Evolutionary conservation across 1,140 invertebrate genomes (phyloP), one percentile per base, ranked within the genome.

Genomic region (Homalodisca vitripennis): DNA sequence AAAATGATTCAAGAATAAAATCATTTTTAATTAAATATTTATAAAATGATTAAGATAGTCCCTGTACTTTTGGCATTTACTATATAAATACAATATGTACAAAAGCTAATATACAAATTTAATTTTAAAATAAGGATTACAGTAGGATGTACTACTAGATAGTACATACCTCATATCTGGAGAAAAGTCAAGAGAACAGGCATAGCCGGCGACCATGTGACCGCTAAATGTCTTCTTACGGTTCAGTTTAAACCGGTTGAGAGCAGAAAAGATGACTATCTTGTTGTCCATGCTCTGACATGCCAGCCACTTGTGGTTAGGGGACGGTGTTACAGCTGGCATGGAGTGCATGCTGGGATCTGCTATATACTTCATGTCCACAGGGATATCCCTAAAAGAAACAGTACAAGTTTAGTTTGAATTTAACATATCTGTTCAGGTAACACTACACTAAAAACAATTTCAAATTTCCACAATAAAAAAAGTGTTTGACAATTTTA

Each of bases 361-460:
- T n/a, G 98, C 97, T 75, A 99, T 99, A 78, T 99, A 98, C 80
- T 99, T 99, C 90, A 99, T 99, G 80, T 99, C 98, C 1, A 99
- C 98, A 0, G 98, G 98, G 78, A 99, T 98, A 79, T 99, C 97
- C 92, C 91, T 93, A 76, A 70, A 78, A 73, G 73, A 77, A 74
- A 73, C 6, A 60, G 34, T 41, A 10, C 6, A 41, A 17, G 6
- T 17, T 41, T 41, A 41, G 34, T n/a, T n/a, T n/a, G n/a, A n/a
- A n/a, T n/a, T n/a, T n/a, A n/a, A n/a, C n/a, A n/a, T n/a, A n/a
- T n/a, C n/a, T n/a, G n/a, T n/a, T n/a, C n/a, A n/a, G n/a, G n/a
- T n/a, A n/a, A n/a, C n/a, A n/a, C n/a, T n/a, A n/a, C n/a, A n/a
- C n/a, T n/a, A n/a, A n/a, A n/a, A n/a, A n/a, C n/a, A n/a, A n/a